phyloP scores from a whole-genome alignment of 2,113 vertebrate genomes.

The Cebidichthys violaceus region DNA sequence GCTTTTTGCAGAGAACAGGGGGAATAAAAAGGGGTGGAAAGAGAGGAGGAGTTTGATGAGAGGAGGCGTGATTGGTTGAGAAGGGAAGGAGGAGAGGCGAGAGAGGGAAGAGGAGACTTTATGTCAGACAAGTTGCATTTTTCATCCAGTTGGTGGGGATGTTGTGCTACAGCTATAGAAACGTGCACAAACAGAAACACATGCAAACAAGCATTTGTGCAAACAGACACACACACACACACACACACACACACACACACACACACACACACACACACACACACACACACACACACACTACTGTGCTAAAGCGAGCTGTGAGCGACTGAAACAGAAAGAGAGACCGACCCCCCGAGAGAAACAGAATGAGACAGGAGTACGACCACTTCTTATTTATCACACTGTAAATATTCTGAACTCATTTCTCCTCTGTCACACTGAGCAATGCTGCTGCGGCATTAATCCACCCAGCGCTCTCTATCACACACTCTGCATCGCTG shows the following conservation, averaged over 20 bases:
- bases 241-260: not conserved
- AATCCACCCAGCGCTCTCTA: not conserved
- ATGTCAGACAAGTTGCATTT: not conserved
- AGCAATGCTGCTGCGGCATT: not conserved
- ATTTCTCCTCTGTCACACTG: not conserved
- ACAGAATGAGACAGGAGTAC: not conserved
- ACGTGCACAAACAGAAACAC: not conserved
- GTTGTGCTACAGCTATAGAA: constrained; percentile 30
- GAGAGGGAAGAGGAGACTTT: not conserved
- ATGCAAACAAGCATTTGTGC: not conserved
- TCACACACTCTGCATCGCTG: not conserved
- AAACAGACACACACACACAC: not conserved
- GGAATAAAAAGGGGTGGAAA: not conserved
- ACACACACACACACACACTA: not conserved
- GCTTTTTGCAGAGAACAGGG: not conserved
- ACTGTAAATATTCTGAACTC: not conserved
- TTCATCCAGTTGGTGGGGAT: constrained; percentile 56
- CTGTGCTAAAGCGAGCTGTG: not conserved
- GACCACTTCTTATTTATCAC: not conserved
- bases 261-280: not conserved
- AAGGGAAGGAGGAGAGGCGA: not conserved
- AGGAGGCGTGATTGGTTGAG: not conserved
- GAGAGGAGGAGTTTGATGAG: not conserved
- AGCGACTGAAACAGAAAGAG: not conserved
- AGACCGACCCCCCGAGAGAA: not conserved